Percentiles rank a stretch among this genome's conserved stretches.
These are phyloP conservation scores for Tetanocera ferruginea DNA, from an alignment of 2,888 invertebrate species.

Conservation along the genomic window DNA sequence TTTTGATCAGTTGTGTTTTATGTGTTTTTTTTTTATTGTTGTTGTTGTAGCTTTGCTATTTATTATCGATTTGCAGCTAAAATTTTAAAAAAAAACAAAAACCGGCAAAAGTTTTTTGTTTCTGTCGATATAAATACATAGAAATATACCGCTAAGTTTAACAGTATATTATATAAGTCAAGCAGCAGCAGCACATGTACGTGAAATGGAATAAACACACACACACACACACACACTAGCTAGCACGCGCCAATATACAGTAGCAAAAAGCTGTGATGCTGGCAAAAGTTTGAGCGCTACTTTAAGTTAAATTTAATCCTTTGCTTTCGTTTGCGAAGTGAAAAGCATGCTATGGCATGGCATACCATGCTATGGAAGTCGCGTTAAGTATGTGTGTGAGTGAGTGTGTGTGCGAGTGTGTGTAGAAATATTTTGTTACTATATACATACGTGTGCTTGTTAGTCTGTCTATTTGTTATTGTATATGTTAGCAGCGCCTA, in stretches of 20 bases:
- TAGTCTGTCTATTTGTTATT: not conserved
- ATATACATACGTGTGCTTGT: not conserved
- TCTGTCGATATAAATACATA: not conserved
- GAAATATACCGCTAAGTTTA: constrained; percentile 3
- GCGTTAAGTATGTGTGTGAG: not conserved
- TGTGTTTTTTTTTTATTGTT: not conserved
- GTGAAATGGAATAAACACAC: not conserved
- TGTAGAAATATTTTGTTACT: not conserved
- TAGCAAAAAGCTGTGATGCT: not conserved
- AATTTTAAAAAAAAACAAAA: constrained; percentile 16
- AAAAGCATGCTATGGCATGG: not conserved
- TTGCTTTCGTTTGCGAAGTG: constrained; percentile 8
- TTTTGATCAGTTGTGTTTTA: not conserved
- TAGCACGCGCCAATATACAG: not conserved
- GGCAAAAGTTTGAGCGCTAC: constrained; percentile 24
- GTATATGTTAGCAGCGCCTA: not conserved
- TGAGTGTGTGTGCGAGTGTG: not conserved
- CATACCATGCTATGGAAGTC: not conserved
- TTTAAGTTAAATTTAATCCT: constrained; percentile 34
- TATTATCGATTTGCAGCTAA: constrained; percentile 24
- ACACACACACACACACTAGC: not conserved
- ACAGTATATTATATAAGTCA: constrained; percentile 10
- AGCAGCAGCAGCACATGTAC: not conserved
- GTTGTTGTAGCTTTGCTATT: not conserved
- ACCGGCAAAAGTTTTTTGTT: constrained; percentile 36